Percentiles rank a stretch among this genome's conserved stretches.
Evolutionary conservation across 1,140 invertebrate genomes (phyloP).

Genomic region (Chrysoperla carnea): DNA sequence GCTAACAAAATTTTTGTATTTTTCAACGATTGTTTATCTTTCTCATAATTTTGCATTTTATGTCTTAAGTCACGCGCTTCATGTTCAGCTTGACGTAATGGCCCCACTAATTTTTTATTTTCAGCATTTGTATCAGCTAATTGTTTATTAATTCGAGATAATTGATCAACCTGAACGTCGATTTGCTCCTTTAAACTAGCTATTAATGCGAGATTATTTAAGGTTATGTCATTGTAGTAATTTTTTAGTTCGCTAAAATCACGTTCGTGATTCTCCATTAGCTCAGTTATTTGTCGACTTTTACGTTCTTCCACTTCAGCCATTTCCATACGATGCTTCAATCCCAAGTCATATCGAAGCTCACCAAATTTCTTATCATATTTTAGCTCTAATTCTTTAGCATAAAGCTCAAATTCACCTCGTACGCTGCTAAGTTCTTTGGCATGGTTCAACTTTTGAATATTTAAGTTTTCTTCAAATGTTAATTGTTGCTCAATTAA

Average conservation of each 20-base stretch:
- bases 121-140: conserved; percentile 41
- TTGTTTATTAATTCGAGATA: not conserved
- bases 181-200: conserved; percentile 46
- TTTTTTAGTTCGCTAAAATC: conserved; percentile 77
- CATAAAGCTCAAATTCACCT: conserved; percentile 52
- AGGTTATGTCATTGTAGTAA: conserved; percentile 85
- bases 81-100: conserved; percentile 46
- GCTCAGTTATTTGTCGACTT: conserved; percentile 62
- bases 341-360: conserved; percentile 52
- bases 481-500: conserved; percentile 53
- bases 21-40: conserved; percentile 46
- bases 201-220: conserved; percentile 77
- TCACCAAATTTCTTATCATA: conserved; percentile 61
- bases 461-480: conserved; percentile 43
- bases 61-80: conserved; percentile 49
- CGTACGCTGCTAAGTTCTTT: conserved; percentile 48
- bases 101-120: conserved; percentile 51
- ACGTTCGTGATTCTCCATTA: conserved; percentile 69
- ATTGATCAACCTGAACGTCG: not conserved
- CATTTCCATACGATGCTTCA: conserved; percentile 55
- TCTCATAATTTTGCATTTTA: conserved; percentile 62
- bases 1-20: conserved; percentile 32
- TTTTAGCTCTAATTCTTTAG: conserved; percentile 60
- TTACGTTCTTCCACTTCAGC: conserved; percentile 79
- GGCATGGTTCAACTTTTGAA: conserved; percentile 35